Conservation (phyloP, 2,113 vertebrate genomes). For the Platysteira castanea region DNA sequence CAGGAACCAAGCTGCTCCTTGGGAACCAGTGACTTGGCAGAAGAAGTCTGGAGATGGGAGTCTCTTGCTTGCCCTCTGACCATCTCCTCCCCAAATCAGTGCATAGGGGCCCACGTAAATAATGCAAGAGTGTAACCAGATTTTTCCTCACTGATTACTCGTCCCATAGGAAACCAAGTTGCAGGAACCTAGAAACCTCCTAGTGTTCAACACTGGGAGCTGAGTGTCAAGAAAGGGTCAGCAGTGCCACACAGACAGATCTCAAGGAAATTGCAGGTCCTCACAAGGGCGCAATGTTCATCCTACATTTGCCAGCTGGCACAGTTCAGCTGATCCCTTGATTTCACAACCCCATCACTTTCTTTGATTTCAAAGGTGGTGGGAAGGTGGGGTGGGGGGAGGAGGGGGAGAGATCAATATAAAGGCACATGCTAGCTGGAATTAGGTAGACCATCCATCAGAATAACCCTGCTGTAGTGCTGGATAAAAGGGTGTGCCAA, state of each 20-base stretch:
- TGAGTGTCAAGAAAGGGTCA: neutral
- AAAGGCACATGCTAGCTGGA: neutral
- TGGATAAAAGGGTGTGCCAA: neutral
- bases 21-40: neutral
- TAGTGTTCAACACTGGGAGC: neutral
- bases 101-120: neutral
- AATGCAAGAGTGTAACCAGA: neutral
- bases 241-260: neutral
- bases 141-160: neutral
- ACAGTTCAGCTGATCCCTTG: neutral
- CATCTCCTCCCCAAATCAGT: neutral
- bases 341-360: neutral
- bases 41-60: neutral
- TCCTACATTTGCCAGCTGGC: neutral
- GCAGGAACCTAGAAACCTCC: neutral
- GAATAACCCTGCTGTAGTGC: neutral
- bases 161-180: neutral
- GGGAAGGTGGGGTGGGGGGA: neutral
- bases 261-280: neutral
- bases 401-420: neutral
- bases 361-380: neutral
- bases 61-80: neutral
- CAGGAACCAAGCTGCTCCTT: neutral
- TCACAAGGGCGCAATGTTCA: neutral
- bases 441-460: slow-evolving; percentile 10